Evolutionary conservation across 2,797 vertebrate genomes (phyloP), one percentile per base, ranked within the genome.

Genomic region (Geotrypetes seraphini): DNA sequence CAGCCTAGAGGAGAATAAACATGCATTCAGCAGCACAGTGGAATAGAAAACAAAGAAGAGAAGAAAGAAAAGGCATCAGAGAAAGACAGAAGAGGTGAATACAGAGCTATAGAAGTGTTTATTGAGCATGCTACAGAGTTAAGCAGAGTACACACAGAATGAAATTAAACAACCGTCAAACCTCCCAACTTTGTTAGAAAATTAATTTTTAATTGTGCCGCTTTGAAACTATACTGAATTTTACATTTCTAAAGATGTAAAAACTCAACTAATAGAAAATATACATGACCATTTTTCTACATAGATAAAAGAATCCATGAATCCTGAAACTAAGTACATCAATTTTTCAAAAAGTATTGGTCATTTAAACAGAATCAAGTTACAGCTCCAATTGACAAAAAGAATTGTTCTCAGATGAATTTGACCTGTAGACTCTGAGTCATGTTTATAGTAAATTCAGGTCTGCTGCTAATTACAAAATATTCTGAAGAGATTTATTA

Each of bases 51-150:
- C 74, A 73, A 78, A 80, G 75, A 71, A 52, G 62, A 63, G 42
- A 52, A 78, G 70, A 81, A 79, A 88, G 53, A 85, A 78, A 81
- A 82, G 78, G 78, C 71, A 83, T 86, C 77, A 84, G 81, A 89
- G 78, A 81, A 71, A 87, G 81, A 83, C 83, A 85, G 83, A 83
- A 84, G 62, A 85, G 80, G 83, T 82, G 83, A 85, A 82, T 71
- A 81, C 70, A 88, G 87, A 87, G 86, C 87, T 89, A 89, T 84
- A 87, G 84, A 90, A 89, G 81, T 78, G 79, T 94, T 96, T 97
- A 97, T 97, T 97, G 79, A 85, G 85, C 94, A 96, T 93, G 91
- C 91, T 91, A 94, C 90, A 97, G 85, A 88, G 73, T 77, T 86
- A 90, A 86, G 87, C 86, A 88, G 83, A 84, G 69, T 85, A 81